A percentile compares a stretch with the other conserved stretches of the same genome.
These are phyloP conservation scores for Struthio camelus DNA, from an alignment of 2,113 vertebrate species.

Conservation along the genomic window DNA sequence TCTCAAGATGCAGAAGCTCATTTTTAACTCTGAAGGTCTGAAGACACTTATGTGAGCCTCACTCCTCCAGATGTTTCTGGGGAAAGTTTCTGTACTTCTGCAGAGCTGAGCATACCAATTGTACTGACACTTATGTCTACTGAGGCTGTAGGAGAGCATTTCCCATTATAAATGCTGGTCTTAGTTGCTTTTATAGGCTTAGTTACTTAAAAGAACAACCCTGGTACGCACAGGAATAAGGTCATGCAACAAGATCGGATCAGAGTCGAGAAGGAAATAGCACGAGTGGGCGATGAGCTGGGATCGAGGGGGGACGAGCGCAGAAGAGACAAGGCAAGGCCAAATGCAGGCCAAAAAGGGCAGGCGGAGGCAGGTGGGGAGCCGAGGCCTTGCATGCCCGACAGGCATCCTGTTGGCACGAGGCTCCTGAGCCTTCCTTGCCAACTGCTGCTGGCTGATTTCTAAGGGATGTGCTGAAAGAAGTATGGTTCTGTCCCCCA, in stretches of 20 bases:
- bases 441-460: not conserved
- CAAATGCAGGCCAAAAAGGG: not conserved
- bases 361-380: not conserved
- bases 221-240: not conserved
- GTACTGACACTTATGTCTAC: not conserved
- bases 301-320: not conserved
- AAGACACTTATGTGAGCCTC: not conserved
- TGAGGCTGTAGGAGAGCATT: not conserved
- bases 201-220: not conserved
- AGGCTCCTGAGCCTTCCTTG: too few species aligned
- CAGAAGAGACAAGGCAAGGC: not conserved
- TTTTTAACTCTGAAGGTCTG: not conserved
- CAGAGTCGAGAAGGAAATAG: not conserved
- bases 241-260: not conserved
- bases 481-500: accelerated
- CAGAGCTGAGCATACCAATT: not conserved
- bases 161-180: not conserved
- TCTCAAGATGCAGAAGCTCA: not conserved
- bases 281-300: not conserved
- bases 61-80: not conserved
- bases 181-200: not conserved
- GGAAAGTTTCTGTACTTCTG: not conserved
- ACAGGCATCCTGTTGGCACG: too few species aligned
- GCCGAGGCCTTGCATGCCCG: accelerated
- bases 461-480: not conserved